Base-by-base conservation (phyloP, 2,113 vertebrate species). In the Mirounga angustirostris region DNA sequence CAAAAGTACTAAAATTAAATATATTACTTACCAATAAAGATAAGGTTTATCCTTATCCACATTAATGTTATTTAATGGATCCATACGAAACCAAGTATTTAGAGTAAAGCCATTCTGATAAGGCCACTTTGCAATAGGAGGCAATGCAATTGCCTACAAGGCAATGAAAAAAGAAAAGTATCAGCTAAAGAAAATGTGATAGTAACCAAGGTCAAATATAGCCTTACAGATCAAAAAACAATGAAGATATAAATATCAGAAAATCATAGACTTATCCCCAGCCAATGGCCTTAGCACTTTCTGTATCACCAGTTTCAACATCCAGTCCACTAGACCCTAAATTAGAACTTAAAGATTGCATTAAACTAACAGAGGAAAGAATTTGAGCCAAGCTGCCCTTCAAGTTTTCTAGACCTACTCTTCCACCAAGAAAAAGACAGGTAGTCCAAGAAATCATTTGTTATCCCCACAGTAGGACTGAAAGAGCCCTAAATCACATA, bases 41-140 rank as follows among this genome's bases (percentile, higher is more conserved):
- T 99, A 99, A 95, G 99, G 99, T 98, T 99, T 99, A 99, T 99
- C 99, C 98, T 99, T 99, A 98, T 99, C 99, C 91, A 99, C 99
- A 92, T 99, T 99, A 98, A 99, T 99, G 98, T 99, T 99, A 98
- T 99, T 99, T 96, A 99, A 98, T 0, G 99, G 99, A 99, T 99
- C 99, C 99, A 99, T 99, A 98, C 99, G 99, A 99, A 99, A 99
- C 99, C 99, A 99, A 95, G 99, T 99, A 98, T 99, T 99, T 96
- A 99, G 99, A 91, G 99, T 99, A 98, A 99, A 99, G 94, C 99
- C 99, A 98, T 99, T 99, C 98, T 99, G 99, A 98, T 99, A 99
- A 99, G 99, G 99, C 99, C 99, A 99, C 99, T 99, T 99, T 98
- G 99, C 99, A 99, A 99, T 99, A 89, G 99, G 99, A 99, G 99